Evolutionary conservation across 2,888 invertebrate species (phyloP), one percentile per base, ranked within the genome.

Genomic region (Biston betularia): DNA sequence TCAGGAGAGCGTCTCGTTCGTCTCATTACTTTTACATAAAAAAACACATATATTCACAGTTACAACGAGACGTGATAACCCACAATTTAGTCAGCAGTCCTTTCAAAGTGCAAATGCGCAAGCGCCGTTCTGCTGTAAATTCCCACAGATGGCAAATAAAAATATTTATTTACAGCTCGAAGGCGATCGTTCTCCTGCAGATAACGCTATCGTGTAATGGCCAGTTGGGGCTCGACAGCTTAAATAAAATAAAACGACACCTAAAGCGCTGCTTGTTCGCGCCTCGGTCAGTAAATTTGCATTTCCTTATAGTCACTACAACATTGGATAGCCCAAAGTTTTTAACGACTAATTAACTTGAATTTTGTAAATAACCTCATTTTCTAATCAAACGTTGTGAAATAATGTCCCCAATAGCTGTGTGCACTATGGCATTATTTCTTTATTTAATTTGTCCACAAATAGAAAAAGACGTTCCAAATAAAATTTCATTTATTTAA

Each of bases 151-250:
- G 67, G 64, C 49, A 49, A 70, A 81, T 81, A 79, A 79, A 81
- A 77, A 75, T 76, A 79, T 79, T 79, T 78, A 79, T 80, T 80
- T 77, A 82, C 77, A 76, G 88, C 81, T 90, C 88, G 86, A 91
- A 90, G 86, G 82, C 80, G 84, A 89, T 88, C 88, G 84, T 83
- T 84, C 75, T 73, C 74, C 74, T 67, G 70, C 71, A 84, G 89
- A 90, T 90, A 89, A 83, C 82, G 78, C 87, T 89, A 90, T 90
- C 89, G 83, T 78, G 60, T 88, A 90, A 89, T 89, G 85, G 85
- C 85, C 89, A 88, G 85, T 89, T 84, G 78, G 80, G 76, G 71
- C 79, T 76, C 79, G 81, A 83, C 84, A n/a, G 75, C 12, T 58
- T 81, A 81, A 82, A 84, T 78, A 77, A 83, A 82, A 80, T 80